Evolutionary conservation across 2,113 vertebrate species (phyloP).

Genomic region (Dasyornis broadbenti): DNA sequence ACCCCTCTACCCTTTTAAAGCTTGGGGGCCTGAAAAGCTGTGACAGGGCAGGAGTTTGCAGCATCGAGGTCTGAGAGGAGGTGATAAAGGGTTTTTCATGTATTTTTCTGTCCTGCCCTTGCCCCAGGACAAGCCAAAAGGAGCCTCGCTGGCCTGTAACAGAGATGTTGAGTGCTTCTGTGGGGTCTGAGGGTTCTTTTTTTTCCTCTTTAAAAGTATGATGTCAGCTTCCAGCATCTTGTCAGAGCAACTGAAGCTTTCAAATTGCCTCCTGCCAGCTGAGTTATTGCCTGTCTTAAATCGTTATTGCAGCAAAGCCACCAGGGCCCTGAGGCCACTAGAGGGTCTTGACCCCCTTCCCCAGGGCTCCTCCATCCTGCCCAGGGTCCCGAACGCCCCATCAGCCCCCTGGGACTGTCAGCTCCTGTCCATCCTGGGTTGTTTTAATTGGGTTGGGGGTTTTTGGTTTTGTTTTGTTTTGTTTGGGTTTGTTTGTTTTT

Average conservation of each 20-base stretch:
- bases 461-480: no score
- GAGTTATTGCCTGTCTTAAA: not conserved
- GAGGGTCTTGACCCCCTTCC: not conserved
- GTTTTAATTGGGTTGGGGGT: no score
- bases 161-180: rapidly evolving
- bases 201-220: not conserved
- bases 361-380: not conserved
- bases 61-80: not conserved
- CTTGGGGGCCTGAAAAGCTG: not conserved
- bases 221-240: not conserved
- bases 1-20: not conserved
- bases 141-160: not conserved
- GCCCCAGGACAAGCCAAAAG: not conserved
- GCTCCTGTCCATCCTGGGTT: no score
- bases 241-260: not conserved
- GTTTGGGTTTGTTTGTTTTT: no score
- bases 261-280: not conserved
- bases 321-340: not conserved
- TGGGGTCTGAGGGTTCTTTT: not conserved
- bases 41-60: not conserved
- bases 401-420: not conserved
- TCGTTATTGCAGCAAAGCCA: not conserved
- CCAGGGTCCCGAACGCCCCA: rapidly evolving
- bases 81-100: not conserved
- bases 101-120: not conserved